These are phyloP conservation scores for Lepus europaeus DNA, from an alignment of 2,113 vertebrate species.

Conservation along the genomic window DNA sequence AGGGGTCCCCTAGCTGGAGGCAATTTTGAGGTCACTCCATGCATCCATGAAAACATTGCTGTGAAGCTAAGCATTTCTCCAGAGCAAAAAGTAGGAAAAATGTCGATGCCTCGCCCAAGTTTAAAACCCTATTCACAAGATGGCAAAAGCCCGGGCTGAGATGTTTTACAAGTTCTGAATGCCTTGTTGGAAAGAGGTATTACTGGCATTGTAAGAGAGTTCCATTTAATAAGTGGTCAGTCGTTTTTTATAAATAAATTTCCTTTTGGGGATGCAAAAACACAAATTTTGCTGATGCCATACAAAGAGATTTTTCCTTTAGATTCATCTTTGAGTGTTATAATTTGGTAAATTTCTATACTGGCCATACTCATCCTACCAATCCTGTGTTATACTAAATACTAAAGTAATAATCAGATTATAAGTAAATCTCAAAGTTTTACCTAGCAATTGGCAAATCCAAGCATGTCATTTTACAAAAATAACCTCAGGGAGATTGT, in stretches of 20 bases:
- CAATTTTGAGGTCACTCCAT: background rate
- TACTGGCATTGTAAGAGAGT: slow-evolving; percentile 70
- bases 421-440: slow-evolving; percentile 58
- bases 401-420: slow-evolving; percentile 45
- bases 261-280: slow-evolving; percentile 34
- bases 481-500: slow-evolving; percentile 56
- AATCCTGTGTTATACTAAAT: background rate
- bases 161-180: slow-evolving; percentile 63
- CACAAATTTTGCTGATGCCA: slow-evolving; percentile 58
- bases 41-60: slow-evolving; percentile 31
- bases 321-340: slow-evolving; percentile 46
- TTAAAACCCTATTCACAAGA: slow-evolving; percentile 59
- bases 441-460: slow-evolving; percentile 14
- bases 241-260: slow-evolving; percentile 50
- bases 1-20: background rate
- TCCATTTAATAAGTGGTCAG: slow-evolving; percentile 46
- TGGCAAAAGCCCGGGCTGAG: slow-evolving; percentile 57
- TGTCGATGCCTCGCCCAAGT: background rate
- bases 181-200: slow-evolving; percentile 60
- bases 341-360: slow-evolving; percentile 63
- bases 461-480: slow-evolving; percentile 62
- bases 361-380: background rate
- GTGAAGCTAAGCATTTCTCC: slow-evolving; percentile 36
- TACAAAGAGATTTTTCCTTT: slow-evolving; percentile 60
- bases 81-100: slow-evolving; percentile 26